These are phyloP conservation scores for Luehdorfia chinensis DNA, from an alignment of 1,140 invertebrate species.

Conservation along the genomic window DNA sequence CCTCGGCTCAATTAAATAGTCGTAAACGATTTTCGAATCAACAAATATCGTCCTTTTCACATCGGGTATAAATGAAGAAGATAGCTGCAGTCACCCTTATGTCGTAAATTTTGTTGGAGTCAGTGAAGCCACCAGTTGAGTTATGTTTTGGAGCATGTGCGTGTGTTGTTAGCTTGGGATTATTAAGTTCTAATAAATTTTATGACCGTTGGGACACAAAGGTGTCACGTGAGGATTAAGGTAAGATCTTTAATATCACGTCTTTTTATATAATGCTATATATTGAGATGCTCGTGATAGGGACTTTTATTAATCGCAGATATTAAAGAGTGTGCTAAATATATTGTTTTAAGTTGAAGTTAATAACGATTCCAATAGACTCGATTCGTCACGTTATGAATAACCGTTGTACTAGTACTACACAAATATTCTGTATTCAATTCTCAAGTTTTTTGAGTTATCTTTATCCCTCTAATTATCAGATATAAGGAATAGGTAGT, in stretches of 20 bases:
- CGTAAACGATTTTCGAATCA: slow-evolving; percentile 52
- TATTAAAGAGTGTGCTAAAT: too few species aligned
- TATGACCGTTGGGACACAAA: slow-evolving; percentile 28
- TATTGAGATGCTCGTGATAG: too few species aligned
- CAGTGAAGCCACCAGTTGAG: slow-evolving; percentile 29
- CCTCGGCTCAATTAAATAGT: slow-evolving; percentile 40
- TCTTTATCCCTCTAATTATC: too few species aligned
- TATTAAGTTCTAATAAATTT: slow-evolving; percentile 66
- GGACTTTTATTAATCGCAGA: too few species aligned
- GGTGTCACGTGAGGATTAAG: slow-evolving; percentile 18
- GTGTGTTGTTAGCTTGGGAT: slow-evolving; percentile 46
- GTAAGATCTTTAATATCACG: neutral
- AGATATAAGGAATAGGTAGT: too few species aligned
- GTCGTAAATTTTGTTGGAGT: slow-evolving; percentile 48
- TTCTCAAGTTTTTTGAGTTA: too few species aligned
- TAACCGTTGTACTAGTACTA: too few species aligned
- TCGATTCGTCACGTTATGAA: too few species aligned
- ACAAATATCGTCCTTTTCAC: slow-evolving; percentile 30
- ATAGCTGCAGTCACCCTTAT: slow-evolving; percentile 32
- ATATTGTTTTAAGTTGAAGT: too few species aligned
- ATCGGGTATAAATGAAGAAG: slow-evolving; percentile 16
- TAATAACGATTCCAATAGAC: too few species aligned
- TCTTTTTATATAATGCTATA: too few species aligned
- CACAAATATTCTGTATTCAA: too few species aligned
- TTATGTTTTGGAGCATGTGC: slow-evolving; percentile 44